Base-by-base conservation (phyloP, 2,888 invertebrate species). In the Epistrophe grossulariae region DNA sequence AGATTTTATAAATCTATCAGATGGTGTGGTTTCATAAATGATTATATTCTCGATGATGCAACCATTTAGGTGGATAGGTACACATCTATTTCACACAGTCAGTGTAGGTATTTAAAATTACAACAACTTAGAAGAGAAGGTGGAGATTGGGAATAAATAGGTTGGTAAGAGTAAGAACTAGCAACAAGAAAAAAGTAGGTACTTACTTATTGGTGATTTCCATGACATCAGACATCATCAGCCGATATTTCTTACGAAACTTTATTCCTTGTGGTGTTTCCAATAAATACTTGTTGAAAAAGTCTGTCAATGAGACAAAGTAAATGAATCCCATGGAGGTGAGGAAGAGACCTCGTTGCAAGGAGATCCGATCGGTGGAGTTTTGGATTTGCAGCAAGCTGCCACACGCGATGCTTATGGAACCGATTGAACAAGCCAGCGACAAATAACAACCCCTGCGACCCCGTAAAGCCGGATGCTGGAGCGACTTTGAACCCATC, bases 131-230 rank as follows among this genome's bases (percentile, higher is more conserved):
- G 17, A 19, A n/a, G 9, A 15, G 9, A 15, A 15, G 10, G 31
- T n/a, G 15, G 8, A 31, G 10, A 40, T 11, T 5, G 24, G 24
- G 1, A 24, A 43, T 7, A 31, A 28, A 13, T 28, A 28, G 24
- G 52, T 24, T 24, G 13, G 24, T 10, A 52, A 6, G 1, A 28
- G 8, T 28, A 28, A 55, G 55, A 55, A 28, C 28, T 55, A 15
- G 31, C 31, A 52, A 52, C 0, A 55, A 15, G 15, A 55, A 28
- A 55, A 31, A n/a, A 28, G n/a, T n/a, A n/a, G n/a, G 15, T 4
- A 71, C 38, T 94, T 90, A 96, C 96, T 96, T 96, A 93, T 96
- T 96, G 68, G 94, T 96, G 88, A 96, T 96, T 91, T 96, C 96
- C 89, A 95, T 93, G 62, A 96, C 95, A 90, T 96, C 96, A 11